Percentiles rank a stretch among this genome's conserved stretches.
These are phyloP conservation scores for Discoglossus pictus DNA, from an alignment of 2,797 vertebrate genomes.

Conservation along the genomic window DNA sequence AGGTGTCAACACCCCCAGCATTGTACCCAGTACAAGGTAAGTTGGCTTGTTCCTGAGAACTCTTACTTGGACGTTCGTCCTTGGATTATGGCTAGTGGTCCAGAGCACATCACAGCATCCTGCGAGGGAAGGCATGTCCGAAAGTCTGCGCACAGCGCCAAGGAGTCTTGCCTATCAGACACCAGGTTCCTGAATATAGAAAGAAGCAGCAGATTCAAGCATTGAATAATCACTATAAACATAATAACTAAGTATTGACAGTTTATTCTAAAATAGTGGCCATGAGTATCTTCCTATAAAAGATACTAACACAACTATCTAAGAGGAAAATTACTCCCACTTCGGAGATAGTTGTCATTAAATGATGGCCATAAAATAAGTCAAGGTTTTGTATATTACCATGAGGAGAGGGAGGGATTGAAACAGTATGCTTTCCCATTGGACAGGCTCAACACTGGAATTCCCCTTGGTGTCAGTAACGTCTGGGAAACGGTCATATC, in stretches of 20 bases:
- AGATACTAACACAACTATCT: no score
- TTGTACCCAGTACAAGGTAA: no score
- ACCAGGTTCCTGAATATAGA: constrained; percentile 84
- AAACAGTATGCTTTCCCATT: constrained; percentile 96
- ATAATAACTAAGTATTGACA: no score
- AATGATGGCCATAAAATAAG: no score
- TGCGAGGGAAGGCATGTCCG: constrained; percentile 87
- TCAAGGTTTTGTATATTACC: constrained; percentile 72
- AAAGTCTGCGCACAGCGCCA: constrained; percentile 94
- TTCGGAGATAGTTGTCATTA: no score
- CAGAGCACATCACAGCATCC: constrained; percentile 84
- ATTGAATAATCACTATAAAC: no score
- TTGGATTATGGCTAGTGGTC: constrained; percentile 92
- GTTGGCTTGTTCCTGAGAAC: no score
- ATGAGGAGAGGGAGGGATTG: constrained; percentile 86
- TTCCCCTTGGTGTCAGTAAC: constrained; percentile 91
- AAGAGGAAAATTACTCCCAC: no score
- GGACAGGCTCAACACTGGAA: constrained; percentile 88
- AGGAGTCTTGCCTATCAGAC: constrained; percentile 89
- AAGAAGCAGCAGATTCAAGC: not conserved
- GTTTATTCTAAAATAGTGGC: no score
- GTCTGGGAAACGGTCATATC: constrained; percentile 88
- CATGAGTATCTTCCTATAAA: no score
- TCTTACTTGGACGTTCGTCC: constrained; percentile 88
- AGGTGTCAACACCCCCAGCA: no score